Evolutionary conservation across 30 jellyfish, hydroid and myxozoan species (phyloP), one percentile per base, ranked within the genome.

Genomic region (Aurelia aurita complex sp. Pacific): DNA sequence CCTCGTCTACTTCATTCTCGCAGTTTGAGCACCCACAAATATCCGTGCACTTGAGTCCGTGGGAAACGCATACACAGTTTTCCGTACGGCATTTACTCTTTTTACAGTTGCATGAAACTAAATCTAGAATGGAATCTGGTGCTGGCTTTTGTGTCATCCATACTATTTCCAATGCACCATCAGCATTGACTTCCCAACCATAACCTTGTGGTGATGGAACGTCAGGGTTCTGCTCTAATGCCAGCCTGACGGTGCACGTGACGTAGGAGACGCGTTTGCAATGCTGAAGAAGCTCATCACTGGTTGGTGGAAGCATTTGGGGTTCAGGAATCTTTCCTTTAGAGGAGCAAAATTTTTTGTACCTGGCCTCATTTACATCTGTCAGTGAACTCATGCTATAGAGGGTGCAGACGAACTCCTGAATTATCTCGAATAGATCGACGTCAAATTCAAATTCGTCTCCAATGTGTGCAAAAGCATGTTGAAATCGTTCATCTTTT

Each of bases 251-350:
- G 14, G 64, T 42, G 42, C 74, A 73, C 15, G 94, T 85, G n/a
- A 63, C 82, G 76, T 32, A 85, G 61, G 79, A 29, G 60, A 75
- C 96, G 19, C 85, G 77, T 77, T 82, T 82, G 36, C 64, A 69
- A 71, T 82, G 90, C 64, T 54, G 90, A 17, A 69, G 78, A 16
- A 82, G 78, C 46, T 64, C 92, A 70, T 77, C 96, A 8, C 53
- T 38, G 35, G 92, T 86, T 19, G 85, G 90, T 64, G 91, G 96
- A 16, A 76, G 87, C 87, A 72, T 40, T 34, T 77, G 86, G 10
- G 96, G 96, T 60, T 86, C 96, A 8, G 96, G 96, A 10, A 77
- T 33, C 36, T 77, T 86, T 52, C 52, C 72, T 75, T 65, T 86
- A 10, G 74, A 13, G 40, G 74, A 14, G 74, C 96, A 86, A 59